These are phyloP conservation scores for Endotricha flammealis DNA, from an alignment of 2,888 invertebrate species.

Conservation along the genomic window DNA sequence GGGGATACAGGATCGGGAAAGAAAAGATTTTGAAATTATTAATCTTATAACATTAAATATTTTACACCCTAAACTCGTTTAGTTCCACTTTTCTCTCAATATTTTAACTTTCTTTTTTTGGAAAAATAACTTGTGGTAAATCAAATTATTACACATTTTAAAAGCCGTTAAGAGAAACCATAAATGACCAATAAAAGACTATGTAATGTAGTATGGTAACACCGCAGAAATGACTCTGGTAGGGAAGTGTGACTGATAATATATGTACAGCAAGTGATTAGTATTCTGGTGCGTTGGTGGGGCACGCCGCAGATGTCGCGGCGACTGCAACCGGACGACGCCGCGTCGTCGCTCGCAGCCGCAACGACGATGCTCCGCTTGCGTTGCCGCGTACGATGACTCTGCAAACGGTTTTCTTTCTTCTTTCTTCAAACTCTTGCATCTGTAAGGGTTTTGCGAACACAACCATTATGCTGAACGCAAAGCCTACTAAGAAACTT, in stretches of 20 bases:
- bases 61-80: conserved; percentile 33
- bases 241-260: conserved; percentile 51
- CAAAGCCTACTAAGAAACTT: conserved; percentile 64
- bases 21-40: conserved; percentile 52
- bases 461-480: conserved; percentile 77
- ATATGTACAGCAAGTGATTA: conserved; percentile 43
- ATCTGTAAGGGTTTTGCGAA: conserved; percentile 77
- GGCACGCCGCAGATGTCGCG: conserved; percentile 21
- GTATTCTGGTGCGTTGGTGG: conserved; percentile 33
- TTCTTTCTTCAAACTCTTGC: conserved; percentile 61
- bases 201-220: neutral
- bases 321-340: conserved; percentile 23
- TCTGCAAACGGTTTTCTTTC: conserved; percentile 28
- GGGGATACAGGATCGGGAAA: conserved; percentile 61
- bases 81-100: conserved; percentile 9
- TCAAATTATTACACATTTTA: conserved; percentile 28
- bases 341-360: conserved; percentile 25
- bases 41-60: conserved; percentile 24
- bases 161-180: conserved; percentile 65
- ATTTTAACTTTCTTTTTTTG: conserved; percentile 5
- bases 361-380: conserved; percentile 29
- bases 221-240: conserved; percentile 62
- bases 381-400: conserved; percentile 28
- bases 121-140: conserved; percentile 11
- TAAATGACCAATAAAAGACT: no score